Conservation (phyloP, 2,113 vertebrate species). For the Dermatemys mawii region DNA sequence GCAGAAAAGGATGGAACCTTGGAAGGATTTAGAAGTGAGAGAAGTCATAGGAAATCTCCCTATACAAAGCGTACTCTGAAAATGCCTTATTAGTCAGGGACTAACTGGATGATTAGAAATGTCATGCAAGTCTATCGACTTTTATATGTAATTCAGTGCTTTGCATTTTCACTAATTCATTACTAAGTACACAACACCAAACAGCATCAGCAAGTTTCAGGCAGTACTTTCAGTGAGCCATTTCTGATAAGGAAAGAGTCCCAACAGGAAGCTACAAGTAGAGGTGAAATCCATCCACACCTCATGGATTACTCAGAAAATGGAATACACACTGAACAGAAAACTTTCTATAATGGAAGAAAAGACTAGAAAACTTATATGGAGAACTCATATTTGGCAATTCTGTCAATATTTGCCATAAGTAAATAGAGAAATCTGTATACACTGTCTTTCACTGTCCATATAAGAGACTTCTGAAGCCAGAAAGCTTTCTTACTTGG, state of each 20-base stretch:
- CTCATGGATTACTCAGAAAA: not conserved
- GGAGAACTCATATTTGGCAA: not conserved
- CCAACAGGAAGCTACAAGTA: not conserved
- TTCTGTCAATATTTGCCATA: not conserved
- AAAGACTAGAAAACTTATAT: not conserved
- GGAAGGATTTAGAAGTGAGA: not conserved
- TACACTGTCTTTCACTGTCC: not conserved
- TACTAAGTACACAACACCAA: not conserved
- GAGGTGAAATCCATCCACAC: not conserved
- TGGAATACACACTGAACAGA: not conserved
- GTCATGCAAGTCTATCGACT: fast-evolving
- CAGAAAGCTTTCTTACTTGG: slow-evolving; percentile 46
- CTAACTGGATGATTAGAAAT: not conserved
- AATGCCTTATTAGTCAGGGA: no score
- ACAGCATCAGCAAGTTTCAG: not conserved
- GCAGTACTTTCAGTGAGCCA: not conserved
- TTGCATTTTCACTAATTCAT: not conserved
- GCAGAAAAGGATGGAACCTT: not conserved
- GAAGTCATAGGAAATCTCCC: not conserved
- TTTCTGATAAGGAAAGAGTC: not conserved
- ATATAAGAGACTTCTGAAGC: not conserved
- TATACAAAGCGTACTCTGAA: not conserved
- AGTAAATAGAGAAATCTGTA: not conserved
- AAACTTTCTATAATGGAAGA: not conserved
- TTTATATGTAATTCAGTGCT: not conserved